These are phyloP conservation scores for Macropus fuliginosus DNA, from an alignment of 2,797 vertebrate genomes.

Conservation along the genomic window DNA sequence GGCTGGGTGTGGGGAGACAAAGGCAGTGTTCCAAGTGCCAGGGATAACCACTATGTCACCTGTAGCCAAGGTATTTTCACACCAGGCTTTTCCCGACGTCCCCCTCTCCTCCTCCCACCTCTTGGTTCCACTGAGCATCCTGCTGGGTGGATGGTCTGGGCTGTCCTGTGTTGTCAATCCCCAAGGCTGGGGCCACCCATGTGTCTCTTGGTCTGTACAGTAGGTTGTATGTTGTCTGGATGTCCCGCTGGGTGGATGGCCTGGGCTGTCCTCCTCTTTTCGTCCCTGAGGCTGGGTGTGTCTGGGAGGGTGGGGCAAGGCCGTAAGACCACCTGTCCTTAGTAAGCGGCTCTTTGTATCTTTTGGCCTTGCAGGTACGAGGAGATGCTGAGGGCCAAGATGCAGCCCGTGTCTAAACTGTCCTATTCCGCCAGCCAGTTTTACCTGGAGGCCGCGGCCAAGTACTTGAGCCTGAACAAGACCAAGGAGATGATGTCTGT, in stretches of 20 bases:
- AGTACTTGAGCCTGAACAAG: constrained; percentile 83
- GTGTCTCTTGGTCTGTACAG: not conserved
- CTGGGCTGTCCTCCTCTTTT: no score
- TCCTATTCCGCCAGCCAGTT: constrained; percentile 85
- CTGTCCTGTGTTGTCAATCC: no score
- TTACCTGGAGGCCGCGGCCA: constrained; percentile 87
- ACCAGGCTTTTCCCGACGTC: not conserved
- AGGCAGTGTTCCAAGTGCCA: not conserved
- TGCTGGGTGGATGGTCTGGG: no score
- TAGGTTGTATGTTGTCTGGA: no score
- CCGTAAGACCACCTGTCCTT: not conserved
- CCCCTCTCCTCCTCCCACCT: accelerated
- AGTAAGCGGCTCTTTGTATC: not conserved
- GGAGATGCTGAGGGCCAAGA: constrained; percentile 78
- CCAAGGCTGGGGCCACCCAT: not conserved
- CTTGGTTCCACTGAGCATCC: no score
- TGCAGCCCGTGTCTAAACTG: constrained; percentile 76
- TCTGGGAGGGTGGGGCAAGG: not conserved
- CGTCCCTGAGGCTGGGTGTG: not conserved
- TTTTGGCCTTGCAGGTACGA: constrained; percentile 81
- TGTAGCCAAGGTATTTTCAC: no score
- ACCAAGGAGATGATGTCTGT: constrained; percentile 84
- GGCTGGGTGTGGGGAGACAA: not conserved
- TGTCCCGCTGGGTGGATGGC: no score
- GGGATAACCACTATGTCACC: not conserved